phyloP scores from a whole-genome alignment of 2,797 vertebrate genomes.

The Aythya fuligula region DNA sequence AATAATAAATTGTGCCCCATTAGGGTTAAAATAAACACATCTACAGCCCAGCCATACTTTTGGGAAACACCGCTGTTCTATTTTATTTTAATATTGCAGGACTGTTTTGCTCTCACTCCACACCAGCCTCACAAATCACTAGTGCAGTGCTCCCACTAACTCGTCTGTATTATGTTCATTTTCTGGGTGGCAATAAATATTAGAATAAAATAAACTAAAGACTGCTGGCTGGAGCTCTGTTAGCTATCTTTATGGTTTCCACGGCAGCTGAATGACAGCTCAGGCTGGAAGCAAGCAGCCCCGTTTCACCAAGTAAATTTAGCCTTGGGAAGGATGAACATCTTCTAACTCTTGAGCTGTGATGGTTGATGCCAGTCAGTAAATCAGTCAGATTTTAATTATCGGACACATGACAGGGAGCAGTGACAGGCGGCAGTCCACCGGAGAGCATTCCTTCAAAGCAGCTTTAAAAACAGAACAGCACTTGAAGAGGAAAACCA shows the following conservation, averaged over 20 bases:
- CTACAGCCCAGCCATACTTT: slow-evolving; percentile 70
- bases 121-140: slow-evolving; percentile 77
- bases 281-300: slow-evolving; percentile 76
- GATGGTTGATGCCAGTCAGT: slow-evolving; percentile 85
- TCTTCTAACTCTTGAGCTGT: slow-evolving; percentile 79
- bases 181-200: slow-evolving; percentile 89
- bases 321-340: slow-evolving; percentile 86
- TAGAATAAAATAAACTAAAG: slow-evolving; percentile 86
- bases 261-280: slow-evolving; percentile 88
- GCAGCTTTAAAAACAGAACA: slow-evolving; percentile 78
- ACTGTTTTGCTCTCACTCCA: slow-evolving; percentile 76
- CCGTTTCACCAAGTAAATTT: slow-evolving; percentile 86
- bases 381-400: slow-evolving; percentile 92
- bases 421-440: slow-evolving; percentile 83
- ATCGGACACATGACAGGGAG: slow-evolving; percentile 87
- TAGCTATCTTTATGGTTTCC: slow-evolving; percentile 85
- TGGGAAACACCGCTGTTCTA: slow-evolving; percentile 69
- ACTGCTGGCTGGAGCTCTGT: slow-evolving; percentile 83
- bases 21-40: slow-evolving; percentile 67
- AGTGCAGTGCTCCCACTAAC: slow-evolving; percentile 72
- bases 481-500: slow-evolving; percentile 69
- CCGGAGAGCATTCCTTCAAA: slow-evolving; percentile 85
- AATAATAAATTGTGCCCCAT: slow-evolving; percentile 61
- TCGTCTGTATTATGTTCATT: slow-evolving; percentile 85
- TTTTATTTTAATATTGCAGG: slow-evolving; percentile 72